Percentiles rank a stretch among this genome's conserved stretches.
Evolutionary conservation across 2,113 vertebrate species (phyloP).

Genomic region (Pterophyllum scalare): DNA sequence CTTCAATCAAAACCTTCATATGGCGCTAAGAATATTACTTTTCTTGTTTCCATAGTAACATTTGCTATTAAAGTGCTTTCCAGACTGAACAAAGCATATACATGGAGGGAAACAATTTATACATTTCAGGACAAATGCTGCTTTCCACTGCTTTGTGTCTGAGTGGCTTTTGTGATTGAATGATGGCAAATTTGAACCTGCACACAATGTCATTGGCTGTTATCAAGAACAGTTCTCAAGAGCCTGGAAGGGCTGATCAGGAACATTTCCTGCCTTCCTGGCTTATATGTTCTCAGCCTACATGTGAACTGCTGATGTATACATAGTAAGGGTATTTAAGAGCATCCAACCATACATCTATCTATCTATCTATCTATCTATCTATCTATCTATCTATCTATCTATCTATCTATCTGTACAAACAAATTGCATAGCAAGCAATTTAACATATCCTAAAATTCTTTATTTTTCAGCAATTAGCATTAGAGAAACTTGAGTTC

Average conservation of each 20-base stretch:
- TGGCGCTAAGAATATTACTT: not conserved
- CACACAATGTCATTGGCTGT: slow-evolving; percentile 5
- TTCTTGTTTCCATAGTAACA: slow-evolving; percentile 47
- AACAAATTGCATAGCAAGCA: no score
- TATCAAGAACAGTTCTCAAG: not conserved
- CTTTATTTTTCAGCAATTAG: no score
- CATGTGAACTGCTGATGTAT: slow-evolving; percentile 44
- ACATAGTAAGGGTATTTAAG: slow-evolving; percentile 12
- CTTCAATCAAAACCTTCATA: not conserved
- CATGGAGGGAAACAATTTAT: not conserved
- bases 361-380: no score
- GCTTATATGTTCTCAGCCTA: slow-evolving; percentile 17
- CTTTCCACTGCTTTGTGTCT: slow-evolving; percentile 3
- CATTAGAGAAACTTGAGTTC: no score
- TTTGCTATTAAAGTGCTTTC: slow-evolving; percentile 10
- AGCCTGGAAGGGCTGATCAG: slow-evolving; percentile 39
- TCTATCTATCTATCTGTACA: no score
- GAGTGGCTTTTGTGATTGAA: slow-evolving; percentile 25
- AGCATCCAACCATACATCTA: no score
- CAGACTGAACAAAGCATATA: slow-evolving; percentile 15
- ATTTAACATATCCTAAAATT: no score
- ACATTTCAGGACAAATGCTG: not conserved
- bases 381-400: no score
- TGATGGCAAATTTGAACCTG: slow-evolving; percentile 19
- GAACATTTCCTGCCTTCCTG: slow-evolving; percentile 15